Evolutionary conservation across 2,888 invertebrate species (phyloP).

Genomic region (Drosophila kuntzei): DNA sequence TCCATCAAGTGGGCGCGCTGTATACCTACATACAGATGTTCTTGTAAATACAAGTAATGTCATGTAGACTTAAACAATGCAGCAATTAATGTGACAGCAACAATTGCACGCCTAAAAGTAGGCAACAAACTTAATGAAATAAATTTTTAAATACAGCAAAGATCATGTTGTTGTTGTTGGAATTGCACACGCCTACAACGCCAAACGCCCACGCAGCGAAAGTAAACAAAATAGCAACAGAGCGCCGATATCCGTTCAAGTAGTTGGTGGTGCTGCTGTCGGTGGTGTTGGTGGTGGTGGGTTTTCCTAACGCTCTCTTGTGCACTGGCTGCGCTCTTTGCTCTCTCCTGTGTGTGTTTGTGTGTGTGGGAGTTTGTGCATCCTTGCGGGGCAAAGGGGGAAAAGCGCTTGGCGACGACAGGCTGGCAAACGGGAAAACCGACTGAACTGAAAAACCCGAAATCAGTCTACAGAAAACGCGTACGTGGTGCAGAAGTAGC

Average conservation of each 20-base stretch:
- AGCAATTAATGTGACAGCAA: neutral
- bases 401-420: slow-evolving; percentile 38
- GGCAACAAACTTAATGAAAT: neutral
- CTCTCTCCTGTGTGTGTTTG: slow-evolving; percentile 11
- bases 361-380: slow-evolving; percentile 60
- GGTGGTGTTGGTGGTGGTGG: slow-evolving; percentile 46
- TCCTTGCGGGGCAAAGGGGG: slow-evolving; percentile 58
- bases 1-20: slow-evolving; percentile 78
- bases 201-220: slow-evolving; percentile 59
- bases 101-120: neutral
- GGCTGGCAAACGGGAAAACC: slow-evolving; percentile 71
- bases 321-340: slow-evolving; percentile 46
- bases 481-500: slow-evolving; percentile 86
- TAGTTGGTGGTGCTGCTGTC: slow-evolving; percentile 35
- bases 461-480: slow-evolving; percentile 86
- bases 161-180: neutral
- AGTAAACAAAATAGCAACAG: slow-evolving; percentile 82
- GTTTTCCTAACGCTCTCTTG: slow-evolving; percentile 42
- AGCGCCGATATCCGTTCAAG: slow-evolving; percentile 50
- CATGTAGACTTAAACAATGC: slow-evolving; percentile 10
- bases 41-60: neutral
- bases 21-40: slow-evolving; percentile 42
- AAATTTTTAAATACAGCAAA: neutral
- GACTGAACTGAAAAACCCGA: slow-evolving; percentile 71
- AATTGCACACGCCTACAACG: slow-evolving; percentile 17